Evolutionary conservation across 2,888 invertebrate genomes (phyloP), one percentile per base, ranked within the genome.

Genomic region (Trichogramma evanescens): DNA sequence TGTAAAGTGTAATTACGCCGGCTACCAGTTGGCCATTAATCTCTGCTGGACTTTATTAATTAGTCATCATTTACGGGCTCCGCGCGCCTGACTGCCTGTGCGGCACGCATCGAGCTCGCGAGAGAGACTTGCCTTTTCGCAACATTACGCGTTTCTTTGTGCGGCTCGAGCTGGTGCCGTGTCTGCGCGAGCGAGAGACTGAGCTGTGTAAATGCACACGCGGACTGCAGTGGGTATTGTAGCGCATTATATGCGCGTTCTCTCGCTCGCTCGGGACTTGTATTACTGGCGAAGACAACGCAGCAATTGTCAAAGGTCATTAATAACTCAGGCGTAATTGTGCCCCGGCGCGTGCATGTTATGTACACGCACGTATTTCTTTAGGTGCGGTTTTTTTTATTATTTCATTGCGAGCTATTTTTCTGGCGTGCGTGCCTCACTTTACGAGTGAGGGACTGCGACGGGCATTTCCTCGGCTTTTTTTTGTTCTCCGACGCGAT

Each of bases 31-130:
- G 61, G 63, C 60, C 67, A 65, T 68, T 66, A 68, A 67, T 69
- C 66, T 63, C 64, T 63, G 61, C 64, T 63, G 58, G 64, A 60
- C 61, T 64, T 68, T 67, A 68, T 68, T 67, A 67, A 68, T 68
- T 68, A 67, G 65, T 61, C 59, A 62, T 62, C 59, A 54, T 62
- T 62, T 62, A 56, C 62, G 46, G 56, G 43, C 56, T 38, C 44
- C 56, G 6, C 50, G 46, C 46, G 46, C 9, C 46, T 46, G 46
- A 6, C 10, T 10, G 48, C 6, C 13, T 10, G 48, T 9, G 8
- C 26, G 48, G 26, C 26, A 26, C 26, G 26, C 26, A 26, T 26
- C 26, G 26, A 26, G 26, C 26, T 26, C 26, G 3, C 26, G 26
- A 26, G 26, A 26, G 26, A 26, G 26, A 26, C 26, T 26, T 26